These are phyloP conservation scores for Macrostomum cliftonense DNA, from an alignment of 2,888 invertebrate species.

Conservation along the genomic window DNA sequence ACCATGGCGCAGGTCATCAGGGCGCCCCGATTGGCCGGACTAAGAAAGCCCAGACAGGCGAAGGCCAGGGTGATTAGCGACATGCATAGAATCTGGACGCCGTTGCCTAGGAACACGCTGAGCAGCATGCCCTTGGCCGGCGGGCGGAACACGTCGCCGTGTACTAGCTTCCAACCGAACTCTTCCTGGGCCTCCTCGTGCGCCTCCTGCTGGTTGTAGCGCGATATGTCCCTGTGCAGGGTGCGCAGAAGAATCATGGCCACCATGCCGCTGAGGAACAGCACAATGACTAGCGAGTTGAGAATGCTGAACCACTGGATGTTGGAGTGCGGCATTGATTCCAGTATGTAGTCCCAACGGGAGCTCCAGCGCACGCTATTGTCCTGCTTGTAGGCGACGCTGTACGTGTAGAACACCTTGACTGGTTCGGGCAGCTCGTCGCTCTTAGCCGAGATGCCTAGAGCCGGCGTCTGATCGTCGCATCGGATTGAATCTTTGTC, in stretches of 20 bases:
- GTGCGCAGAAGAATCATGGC: conserved; percentile 94
- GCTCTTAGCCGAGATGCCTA: conserved; percentile 49
- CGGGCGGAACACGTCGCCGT: conserved; percentile 48
- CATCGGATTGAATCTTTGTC: conserved; percentile 10
- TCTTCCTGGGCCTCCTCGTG: conserved; percentile 61
- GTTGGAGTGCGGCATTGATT: conserved; percentile 91
- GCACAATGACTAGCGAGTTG: conserved; percentile 83
- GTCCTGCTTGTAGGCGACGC: conserved; percentile 51
- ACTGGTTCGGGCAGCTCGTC: conserved; percentile 16
- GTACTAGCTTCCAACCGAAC: conserved; percentile 51
- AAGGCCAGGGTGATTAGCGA: conserved; percentile 83
- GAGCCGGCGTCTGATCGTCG: conserved; percentile 39
- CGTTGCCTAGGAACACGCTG: conserved; percentile 83
- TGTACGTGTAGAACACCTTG: conserved; percentile 64
- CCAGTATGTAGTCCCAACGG: conserved; percentile 94
- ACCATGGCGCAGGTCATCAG: conserved; percentile 90
- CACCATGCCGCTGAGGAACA: conserved; percentile 94
- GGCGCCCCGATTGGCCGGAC: conserved; percentile 92
- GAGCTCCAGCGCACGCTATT: conserved; percentile 73
- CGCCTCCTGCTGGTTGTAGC: conserved; percentile 65
- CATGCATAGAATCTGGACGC: conserved; percentile 88
- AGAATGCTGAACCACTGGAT: conserved; percentile 95
- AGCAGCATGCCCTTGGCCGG: conserved; percentile 79
- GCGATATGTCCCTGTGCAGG: conserved; percentile 87
- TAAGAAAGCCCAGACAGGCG: conserved; percentile 94